Base-by-base conservation (phyloP, 2,797 vertebrate species). In the Lemur catta region DNA sequence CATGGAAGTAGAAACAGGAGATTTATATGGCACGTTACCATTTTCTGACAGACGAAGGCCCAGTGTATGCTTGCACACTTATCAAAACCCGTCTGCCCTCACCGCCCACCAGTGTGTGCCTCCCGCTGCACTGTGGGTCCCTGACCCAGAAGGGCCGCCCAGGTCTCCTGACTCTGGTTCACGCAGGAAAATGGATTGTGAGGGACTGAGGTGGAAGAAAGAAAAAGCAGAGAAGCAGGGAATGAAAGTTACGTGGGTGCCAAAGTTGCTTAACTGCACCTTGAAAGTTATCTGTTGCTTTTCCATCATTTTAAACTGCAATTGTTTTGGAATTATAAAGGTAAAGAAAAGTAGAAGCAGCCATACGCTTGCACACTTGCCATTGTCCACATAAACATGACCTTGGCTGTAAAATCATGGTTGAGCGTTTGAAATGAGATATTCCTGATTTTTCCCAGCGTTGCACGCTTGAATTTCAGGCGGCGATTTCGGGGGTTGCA, bases 61-160 rank as follows among this genome's bases (percentile, higher is more conserved):
- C 24, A 57, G 55, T 57, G 24, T 4, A 9, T 72, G 48, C 9
- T 48, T 67, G 43, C 10, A 71, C 24, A 33, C 17, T 78, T 87
- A 38, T 1, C 17, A 18, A 50, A 26, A 35, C 59, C n/a, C 57
- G 1, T 81, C 38, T 7, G 11, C 20, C 33, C 18, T 59, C 33
- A 0, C 43, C 10, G 12, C 41, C 52, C 28, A 4, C 11, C 46
- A 28, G 30, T 0, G 7, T 18, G 15, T n/a, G 63, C 24, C n/a
- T 65, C 33, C 63, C 33, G 15, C 61, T 4, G 10, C 0, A 17
- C 46, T 38, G 38, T 43, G n/a, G 3, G 43, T 28, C 55, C 48
- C 74, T 57, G 28, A 6, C 48, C 28, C 8, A 15, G 93, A 41
- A 33, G 4, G 28, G 84, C 10, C 0, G 0, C 35, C n/a, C 15